Evolutionary conservation across 35 echinoderm and acorn worm species (phyloP), one percentile per base, ranked within the genome.

Genomic region (Apostichopus parvimensis): DNA sequence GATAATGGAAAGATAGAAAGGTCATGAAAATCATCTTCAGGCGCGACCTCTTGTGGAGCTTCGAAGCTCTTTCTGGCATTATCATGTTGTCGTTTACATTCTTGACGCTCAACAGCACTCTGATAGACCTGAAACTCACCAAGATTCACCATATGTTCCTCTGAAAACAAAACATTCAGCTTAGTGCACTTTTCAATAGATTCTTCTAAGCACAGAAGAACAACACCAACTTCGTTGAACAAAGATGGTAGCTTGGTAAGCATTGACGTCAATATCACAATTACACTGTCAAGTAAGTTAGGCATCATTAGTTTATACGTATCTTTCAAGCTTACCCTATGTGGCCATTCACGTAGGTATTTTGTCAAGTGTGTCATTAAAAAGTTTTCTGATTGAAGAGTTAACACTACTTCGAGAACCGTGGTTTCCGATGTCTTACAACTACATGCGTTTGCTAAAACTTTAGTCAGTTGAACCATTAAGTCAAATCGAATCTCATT

Each of bases 1-100:
- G 93, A 53, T 23, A 80, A 77, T 60, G 97, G 97, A 66, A 98
- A 98, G 59, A 98, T 94, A 4, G 94, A 83, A 53, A 94, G 82
- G 14, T 82, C 76, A 22, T 89, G 64, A 56, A 94, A 95, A 83
- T 94, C 92, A 75, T 94, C 80, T 90, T 93, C 92, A 75, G 94
- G 94, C 2, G 92, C 92, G 9, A 23, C 45, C 24, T 57, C 61
- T 77, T 83, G 18, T 25, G 84, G 18, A 0, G 75, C 65, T 91
- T 58, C 17, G 18, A 55, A 24, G 5, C 12, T 10, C 22, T 14
- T 53, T n/a, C 71, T 22, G 28, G 8, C 6, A 75, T 73, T 15
- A 3, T n/a, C 6, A 56, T 79, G 10, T 9, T 23, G 23, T 20
- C 54, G 18, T 34, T 57, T 3, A 18, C 18, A 79, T 22, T 54